A percentile compares a stretch with the other conserved stretches of the same genome.
These are phyloP conservation scores for Drosophila auraria DNA, from an alignment of 1,140 invertebrate genomes.

Conservation along the genomic window DNA sequence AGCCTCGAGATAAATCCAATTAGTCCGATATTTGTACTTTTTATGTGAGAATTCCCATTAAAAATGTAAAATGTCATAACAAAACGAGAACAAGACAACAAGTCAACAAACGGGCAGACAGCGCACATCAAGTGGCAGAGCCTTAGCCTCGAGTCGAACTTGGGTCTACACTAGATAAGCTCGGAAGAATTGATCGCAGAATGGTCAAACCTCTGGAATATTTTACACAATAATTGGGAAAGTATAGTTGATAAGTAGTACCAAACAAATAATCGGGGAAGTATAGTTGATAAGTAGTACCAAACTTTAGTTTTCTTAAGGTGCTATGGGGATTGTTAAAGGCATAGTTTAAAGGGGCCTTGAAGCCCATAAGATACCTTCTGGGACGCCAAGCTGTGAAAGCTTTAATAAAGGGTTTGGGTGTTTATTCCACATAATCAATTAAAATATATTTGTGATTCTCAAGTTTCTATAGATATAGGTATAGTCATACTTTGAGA, in stretches of 20 bases:
- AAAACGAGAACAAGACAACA: slow-evolving; percentile 82
- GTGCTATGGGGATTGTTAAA: background rate
- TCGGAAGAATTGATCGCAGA: too few relatives aligned
- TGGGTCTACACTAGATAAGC: slow-evolving; percentile 25
- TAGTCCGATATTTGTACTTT: slow-evolving; percentile 85
- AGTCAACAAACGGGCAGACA: slow-evolving; percentile 51
- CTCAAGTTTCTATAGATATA: too few relatives aligned
- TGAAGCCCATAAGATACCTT: too few relatives aligned
- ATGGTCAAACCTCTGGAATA: background rate
- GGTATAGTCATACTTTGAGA: background rate
- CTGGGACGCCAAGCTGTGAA: too few relatives aligned
- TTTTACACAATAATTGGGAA: background rate
- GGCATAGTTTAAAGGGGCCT: background rate
- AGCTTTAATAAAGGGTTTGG: too few relatives aligned
- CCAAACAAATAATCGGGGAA: too few relatives aligned
- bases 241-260: background rate
- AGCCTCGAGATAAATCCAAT: slow-evolving; percentile 85
- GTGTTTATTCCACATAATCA: too few relatives aligned
- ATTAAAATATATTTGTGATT: too few relatives aligned
- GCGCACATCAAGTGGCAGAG: slow-evolving; percentile 31
- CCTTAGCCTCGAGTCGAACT: slow-evolving; percentile 21
- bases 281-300: background rate
- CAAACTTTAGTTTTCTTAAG: background rate
- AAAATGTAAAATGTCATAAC: slow-evolving; percentile 84
- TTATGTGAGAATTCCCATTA: slow-evolving; percentile 85